Evolutionary conservation across 2,888 invertebrate species (phyloP), one percentile per base, ranked within the genome.

Genomic region (Diaprepes abbreviatus): DNA sequence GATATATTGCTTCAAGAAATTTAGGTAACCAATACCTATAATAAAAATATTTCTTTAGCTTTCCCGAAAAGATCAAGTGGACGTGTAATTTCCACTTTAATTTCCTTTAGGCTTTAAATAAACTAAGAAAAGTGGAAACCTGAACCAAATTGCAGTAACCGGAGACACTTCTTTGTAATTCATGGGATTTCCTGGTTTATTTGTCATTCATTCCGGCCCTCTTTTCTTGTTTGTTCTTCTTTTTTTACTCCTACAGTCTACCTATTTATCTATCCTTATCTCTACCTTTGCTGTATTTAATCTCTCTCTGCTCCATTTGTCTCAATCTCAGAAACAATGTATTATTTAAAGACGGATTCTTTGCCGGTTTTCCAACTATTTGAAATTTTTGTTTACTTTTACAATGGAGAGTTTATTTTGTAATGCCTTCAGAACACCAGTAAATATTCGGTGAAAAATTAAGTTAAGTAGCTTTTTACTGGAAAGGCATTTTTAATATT

Each of bases 121-220:
- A 78, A 79, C 77, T 74, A 74, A 76, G 76, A 74, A 75, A 74
- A 79, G 78, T 77, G 60, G 71, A 64, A 68, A 71, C 71, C 65
- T 55, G 66, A 71, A 57, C 66, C 67, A 52, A 68, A 68, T 81
- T 81, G 79, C 80, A 78, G 82, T 80, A 83, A 82, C 82, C 80
- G 79, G 82, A 83, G 82, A 82, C 82, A 80, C 82, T 83, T 78
- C 82, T 84, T 84, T 83, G 84, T 84, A 84, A 84, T 84, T 84
- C 83, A 83, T 84, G 80, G 83, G 82, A 82, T 84, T 83, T 83
- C 79, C 80, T 78, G 81, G 81, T 83, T 81, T 84, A 84, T 84
- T 84, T 84, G 83, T 83, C 83, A 84, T 83, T 83, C 82, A 80
- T 82, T 80, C 85, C 80, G 82, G 82, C 79, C 79, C 79, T 81